Evolutionary conservation across 2,113 vertebrate genomes (phyloP).

Genomic region (Microcebus murinus): DNA sequence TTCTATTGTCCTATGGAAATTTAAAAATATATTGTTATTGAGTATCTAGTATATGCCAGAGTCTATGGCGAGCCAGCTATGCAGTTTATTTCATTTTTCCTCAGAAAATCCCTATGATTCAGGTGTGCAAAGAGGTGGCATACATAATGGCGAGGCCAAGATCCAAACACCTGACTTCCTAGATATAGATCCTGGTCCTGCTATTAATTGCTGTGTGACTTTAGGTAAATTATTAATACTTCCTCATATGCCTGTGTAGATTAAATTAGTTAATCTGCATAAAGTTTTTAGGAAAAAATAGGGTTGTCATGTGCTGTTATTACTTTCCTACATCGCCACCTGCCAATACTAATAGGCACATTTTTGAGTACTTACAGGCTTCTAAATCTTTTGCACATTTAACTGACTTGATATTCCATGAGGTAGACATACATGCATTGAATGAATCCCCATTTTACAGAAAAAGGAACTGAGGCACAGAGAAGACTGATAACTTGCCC

Average conservation of each 20-base stretch:
- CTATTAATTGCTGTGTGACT: neutral
- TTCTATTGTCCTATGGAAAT: neutral
- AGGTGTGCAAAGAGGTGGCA: neutral
- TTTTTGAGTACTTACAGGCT: neutral
- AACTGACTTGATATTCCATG: neutral
- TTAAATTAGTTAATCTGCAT: neutral
- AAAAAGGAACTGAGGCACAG: neutral
- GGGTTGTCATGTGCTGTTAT: neutral
- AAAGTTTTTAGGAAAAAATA: neutral
- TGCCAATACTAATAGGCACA: neutral
- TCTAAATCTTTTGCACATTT: neutral
- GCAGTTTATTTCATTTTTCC: constrained; percentile 36
- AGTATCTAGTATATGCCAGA: neutral
- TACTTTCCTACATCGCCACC: neutral
- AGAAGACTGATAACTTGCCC: neutral
- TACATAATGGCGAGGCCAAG: neutral
- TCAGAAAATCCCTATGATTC: neutral
- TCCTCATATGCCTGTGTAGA: neutral
- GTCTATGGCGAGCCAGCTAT: neutral
- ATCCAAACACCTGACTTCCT: neutral
- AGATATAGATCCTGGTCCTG: neutral
- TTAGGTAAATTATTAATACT: neutral
- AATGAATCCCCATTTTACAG: neutral
- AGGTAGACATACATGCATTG: neutral
- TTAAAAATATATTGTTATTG: neutral